Base-by-base conservation (phyloP, 2,888 invertebrate species). In the Macaria liturata region DNA sequence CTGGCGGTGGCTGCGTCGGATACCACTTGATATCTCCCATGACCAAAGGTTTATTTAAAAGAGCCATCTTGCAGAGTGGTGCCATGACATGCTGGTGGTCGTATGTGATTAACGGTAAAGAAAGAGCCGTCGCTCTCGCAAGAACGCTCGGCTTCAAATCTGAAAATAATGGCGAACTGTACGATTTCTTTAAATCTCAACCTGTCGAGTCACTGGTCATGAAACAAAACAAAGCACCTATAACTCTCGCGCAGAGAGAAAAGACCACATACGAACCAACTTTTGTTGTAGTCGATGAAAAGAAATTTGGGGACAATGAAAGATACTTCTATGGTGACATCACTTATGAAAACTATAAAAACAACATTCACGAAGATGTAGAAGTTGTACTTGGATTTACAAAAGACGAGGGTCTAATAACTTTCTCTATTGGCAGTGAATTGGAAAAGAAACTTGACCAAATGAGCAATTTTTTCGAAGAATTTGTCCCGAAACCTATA, bases 21-120 rank as follows among this genome's bases (percentile, higher is more conserved):
- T 75, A 70, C 44, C 84, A 83, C 46, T 57, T 82, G 4, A 51
- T 83, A 8, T 86, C 86, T 3, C 83, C 86, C 0, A 78, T 85
- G 78, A 75, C 78, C 0, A 80, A 80, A 69, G 82, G 80, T 0
- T 71, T 86, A 1, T 85, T 85, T 46, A 75, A 75, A 39, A 78
- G 73, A 62, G 84, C 92, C 1, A 95, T 96, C 42, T 90, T 94
- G 0, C 94, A 95, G 73, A 95, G 95, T 70, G 95, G 96, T 0
- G 93, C 93, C 0, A 90, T 93, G 6, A 81, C 93, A 30, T 89
- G 91, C 70, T 87, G 91, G 0, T 95, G 95, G 94, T 89, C 93
- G 0, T 80, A 84, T 46, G 80, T 65, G 4, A 62, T 54, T 20
- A 63, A 94, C 32, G 92, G 93, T 0, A 87, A 90, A 43, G 93